Conservation (phyloP, 2,888 invertebrate species). For the Terebella lapidaria region DNA sequence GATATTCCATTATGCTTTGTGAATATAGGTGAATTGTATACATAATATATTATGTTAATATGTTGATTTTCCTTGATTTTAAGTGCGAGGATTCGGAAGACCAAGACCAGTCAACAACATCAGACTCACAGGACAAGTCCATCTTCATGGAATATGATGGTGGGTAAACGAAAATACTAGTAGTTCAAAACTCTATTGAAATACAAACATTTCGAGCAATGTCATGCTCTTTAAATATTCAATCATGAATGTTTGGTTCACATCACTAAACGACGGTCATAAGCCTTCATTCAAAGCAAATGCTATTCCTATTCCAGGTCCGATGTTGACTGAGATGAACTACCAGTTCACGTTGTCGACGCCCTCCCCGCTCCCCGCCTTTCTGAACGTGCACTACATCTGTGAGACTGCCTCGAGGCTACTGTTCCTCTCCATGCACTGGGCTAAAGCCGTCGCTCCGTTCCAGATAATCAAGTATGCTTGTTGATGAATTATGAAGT, state of each 20-base stretch:
- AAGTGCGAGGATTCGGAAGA: slow-evolving; percentile 16
- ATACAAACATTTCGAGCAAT: too few species aligned
- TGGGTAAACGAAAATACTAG: slow-evolving; percentile 24
- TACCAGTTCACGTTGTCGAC: slow-evolving; percentile 73
- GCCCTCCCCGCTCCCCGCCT: slow-evolving; percentile 74
- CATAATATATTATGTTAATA: too few species aligned
- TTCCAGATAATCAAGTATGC: slow-evolving; percentile 76
- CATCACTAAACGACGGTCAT: too few species aligned
- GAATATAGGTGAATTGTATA: too few species aligned
- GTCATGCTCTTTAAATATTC: too few species aligned
- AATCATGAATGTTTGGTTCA: too few species aligned
- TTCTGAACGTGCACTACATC: slow-evolving; percentile 86
- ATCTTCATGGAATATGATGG: slow-evolving; percentile 45
- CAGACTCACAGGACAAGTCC: slow-evolving; percentile 34
- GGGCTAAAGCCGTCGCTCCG: slow-evolving; percentile 79
- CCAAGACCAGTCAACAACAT: slow-evolving; percentile 34
- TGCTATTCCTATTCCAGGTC: slow-evolving; percentile 55
- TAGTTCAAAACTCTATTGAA: too few species aligned
- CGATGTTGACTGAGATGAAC: slow-evolving; percentile 66
- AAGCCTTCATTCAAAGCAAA: too few species aligned
- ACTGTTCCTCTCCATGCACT: slow-evolving; percentile 83
- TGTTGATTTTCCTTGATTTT: background rate
- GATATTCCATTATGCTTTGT: background rate
- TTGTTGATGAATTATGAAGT: too few species aligned
- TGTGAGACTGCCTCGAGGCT: slow-evolving; percentile 92